Evolutionary conservation across 2,113 vertebrate genomes (phyloP).

Genomic region (Neopipo cinnamomea): DNA sequence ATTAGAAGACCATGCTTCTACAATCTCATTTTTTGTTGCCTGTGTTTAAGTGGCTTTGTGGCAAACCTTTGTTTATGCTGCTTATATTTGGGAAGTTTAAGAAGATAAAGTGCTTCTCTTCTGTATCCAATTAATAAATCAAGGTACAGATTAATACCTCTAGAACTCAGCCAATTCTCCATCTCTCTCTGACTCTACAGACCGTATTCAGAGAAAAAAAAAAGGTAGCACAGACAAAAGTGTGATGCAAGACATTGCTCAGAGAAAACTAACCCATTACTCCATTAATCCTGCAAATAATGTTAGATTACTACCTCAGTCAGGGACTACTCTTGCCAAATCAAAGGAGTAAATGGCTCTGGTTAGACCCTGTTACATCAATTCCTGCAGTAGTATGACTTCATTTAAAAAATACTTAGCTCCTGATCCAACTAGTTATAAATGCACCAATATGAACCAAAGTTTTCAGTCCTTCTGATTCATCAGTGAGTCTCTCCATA

Average conservation of each 20-base stretch:
- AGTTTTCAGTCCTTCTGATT: background rate
- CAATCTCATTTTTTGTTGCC: slow-evolving; percentile 20
- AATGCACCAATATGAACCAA: background rate
- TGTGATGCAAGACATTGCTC: background rate
- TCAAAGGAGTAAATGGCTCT: background rate
- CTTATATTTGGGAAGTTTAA: background rate
- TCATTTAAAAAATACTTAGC: background rate
- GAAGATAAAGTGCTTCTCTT: background rate
- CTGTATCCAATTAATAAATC: background rate
- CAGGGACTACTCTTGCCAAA: background rate
- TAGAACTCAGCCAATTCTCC: background rate
- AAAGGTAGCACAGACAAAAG: background rate
- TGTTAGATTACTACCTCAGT: background rate
- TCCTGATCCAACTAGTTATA: background rate
- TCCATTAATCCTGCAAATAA: background rate
- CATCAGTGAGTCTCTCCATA: background rate
- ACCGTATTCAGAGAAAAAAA: background rate
- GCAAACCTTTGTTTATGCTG: background rate
- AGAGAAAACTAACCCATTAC: background rate
- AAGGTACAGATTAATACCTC: background rate
- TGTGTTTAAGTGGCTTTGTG: background rate
- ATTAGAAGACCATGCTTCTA: background rate
- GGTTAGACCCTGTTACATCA: background rate
- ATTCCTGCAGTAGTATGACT: background rate
- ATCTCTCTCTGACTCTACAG: background rate